Evolutionary conservation across 1,140 invertebrate genomes (phyloP), one percentile per base, ranked within the genome.

Genomic region (Lethrus apterus): DNA sequence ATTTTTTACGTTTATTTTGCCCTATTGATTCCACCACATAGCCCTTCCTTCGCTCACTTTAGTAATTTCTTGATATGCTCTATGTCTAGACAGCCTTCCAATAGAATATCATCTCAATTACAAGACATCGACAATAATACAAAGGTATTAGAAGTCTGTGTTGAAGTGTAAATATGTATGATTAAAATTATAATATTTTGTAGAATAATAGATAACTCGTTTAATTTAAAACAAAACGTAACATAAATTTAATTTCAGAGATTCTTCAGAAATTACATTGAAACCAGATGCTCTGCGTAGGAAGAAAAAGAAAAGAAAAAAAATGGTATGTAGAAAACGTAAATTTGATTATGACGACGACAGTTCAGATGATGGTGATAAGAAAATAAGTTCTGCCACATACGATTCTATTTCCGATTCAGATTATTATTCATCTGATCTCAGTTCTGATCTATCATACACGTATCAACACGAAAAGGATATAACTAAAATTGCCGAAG

Each of bases 391-490:
- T 23, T 10, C 5, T 18, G 40, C 3, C 4, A 11, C 4, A 42
- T 18, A 8, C 4, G 14, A 29, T 29, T n/a, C 40, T 17, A 29
- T 24, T 7, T 23, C 35, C 4, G 40, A 42, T 42, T 42, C 40
- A 5, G 40, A 42, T 23, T 38, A 42, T 17, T 29, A 42, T 15
- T 29, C 40, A 4, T 31, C 24, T 3, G 38, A 32, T 13, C 24
- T 13, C 43, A 8, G 48, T 41, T 33, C 50, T 11, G 48, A 59
- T 14, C 58, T 63, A 44, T 61, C 60, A 2, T 58, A 56, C 35
- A 47, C 40, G 19, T 66, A 66, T 40, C 63, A 66, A 44, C 53
- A 59, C 17, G 33, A 52, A n/a, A 56, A 59, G 38, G 51, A 57
- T 29, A 14, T 42, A 29, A 42, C 40, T 9, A 21, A 30, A 26